Evolutionary conservation across 2,797 vertebrate species (phyloP).

Genomic region (Pangasius djambal): DNA sequence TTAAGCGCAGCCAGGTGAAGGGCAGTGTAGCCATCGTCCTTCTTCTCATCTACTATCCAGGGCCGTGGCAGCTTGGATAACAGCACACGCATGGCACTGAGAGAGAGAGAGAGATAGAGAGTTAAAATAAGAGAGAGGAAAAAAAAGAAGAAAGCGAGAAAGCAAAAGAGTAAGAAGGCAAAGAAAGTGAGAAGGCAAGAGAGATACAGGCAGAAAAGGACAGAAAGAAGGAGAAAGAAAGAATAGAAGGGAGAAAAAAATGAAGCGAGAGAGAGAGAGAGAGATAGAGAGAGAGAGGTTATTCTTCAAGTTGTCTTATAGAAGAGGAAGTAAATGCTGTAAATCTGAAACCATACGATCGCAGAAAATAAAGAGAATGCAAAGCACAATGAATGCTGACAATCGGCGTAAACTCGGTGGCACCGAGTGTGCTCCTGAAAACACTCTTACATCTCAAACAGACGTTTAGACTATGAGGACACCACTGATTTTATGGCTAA

Average conservation of each 20-base stretch:
- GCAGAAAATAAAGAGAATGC: background rate
- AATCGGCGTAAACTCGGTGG: background rate
- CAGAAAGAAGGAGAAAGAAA: conserved; percentile 12
- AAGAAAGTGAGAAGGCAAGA: conserved; percentile 36
- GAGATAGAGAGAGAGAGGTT: background rate
- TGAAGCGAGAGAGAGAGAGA: no score
- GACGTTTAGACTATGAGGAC: background rate
- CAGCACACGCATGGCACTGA: conserved; percentile 95
- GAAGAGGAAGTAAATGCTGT: background rate
- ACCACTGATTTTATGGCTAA: background rate
- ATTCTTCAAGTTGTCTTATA: background rate
- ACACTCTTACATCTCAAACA: background rate
- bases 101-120: background rate
- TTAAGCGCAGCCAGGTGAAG: conserved; percentile 97
- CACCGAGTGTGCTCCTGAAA: background rate
- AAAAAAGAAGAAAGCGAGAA: background rate
- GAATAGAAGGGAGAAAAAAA: no score
- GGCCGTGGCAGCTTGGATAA: conserved; percentile 95
- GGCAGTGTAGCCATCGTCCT: conserved; percentile 97
- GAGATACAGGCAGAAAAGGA: background rate
- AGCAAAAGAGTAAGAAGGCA: background rate
- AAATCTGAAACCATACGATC: background rate
- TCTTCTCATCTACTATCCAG: conserved; percentile 99
- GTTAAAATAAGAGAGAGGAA: background rate
- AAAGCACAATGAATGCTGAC: background rate